Conservation (phyloP, 2,797 vertebrate species). For the Pampus argenteus region DNA sequence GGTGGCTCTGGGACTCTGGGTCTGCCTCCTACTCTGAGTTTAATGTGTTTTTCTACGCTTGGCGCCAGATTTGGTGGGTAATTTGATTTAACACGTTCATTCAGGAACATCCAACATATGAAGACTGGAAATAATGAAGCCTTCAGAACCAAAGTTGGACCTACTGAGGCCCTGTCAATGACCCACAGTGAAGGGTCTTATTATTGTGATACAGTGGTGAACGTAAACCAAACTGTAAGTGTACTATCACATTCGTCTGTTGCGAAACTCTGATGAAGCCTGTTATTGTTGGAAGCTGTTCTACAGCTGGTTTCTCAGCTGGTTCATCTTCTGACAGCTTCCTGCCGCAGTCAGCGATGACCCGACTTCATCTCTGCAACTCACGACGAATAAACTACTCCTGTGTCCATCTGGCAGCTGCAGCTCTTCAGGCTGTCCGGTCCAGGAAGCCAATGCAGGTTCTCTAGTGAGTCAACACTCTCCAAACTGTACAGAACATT, state of each 20-base stretch:
- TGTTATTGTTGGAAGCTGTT: not conserved
- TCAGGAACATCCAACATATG: too few species aligned
- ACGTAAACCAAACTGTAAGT: not conserved
- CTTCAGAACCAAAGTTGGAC: too few species aligned
- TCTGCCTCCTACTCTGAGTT: too few species aligned
- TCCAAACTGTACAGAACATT: conserved; percentile 30
- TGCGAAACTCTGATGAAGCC: not conserved
- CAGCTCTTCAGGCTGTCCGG: not conserved
- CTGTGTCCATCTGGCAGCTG: conserved; percentile 26
- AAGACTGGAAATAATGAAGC: too few species aligned
- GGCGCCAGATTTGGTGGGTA: too few species aligned
- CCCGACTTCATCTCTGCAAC: not conserved
- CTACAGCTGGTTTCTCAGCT: conserved; percentile 37
- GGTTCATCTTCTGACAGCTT: conserved; percentile 2
- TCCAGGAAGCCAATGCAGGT: conserved; percentile 5
- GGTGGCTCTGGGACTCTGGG: too few species aligned
- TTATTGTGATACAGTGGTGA: too few species aligned
- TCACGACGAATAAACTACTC: not conserved
- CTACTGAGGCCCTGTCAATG: too few species aligned
- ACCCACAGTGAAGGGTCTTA: too few species aligned
- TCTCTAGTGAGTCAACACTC: conserved; percentile 6
- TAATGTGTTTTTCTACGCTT: too few species aligned
- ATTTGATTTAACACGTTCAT: too few species aligned
- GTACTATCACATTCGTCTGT: not conserved
- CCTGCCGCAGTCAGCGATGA: not conserved